Evolutionary conservation across 2,113 vertebrate genomes (phyloP), one percentile per base, ranked within the genome.

Genomic region (Pseudopipra pipra): DNA sequence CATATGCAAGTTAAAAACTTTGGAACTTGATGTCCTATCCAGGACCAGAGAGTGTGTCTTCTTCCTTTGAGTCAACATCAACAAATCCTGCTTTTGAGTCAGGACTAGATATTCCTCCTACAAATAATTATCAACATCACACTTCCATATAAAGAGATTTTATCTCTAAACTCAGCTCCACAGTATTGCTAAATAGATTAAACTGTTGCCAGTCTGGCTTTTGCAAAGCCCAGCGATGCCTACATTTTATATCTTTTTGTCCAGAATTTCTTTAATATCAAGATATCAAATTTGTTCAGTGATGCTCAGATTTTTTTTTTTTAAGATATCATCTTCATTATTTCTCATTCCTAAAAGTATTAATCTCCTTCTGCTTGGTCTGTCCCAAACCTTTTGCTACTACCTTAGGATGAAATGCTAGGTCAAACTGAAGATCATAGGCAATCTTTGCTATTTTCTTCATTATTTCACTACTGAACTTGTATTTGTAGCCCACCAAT

Each of bases 41-140:
- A 75, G 74, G 93, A 79, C 28, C 56, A 70, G 44, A 27, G 54
- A 11, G 7, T 56, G 46, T 79, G 58, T 62, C 65, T 94, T 87
- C 71, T 54, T 94, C 54, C 56, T 89, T 35, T 61, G 52, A 89
- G 62, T 79, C 58, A 87, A 51, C 31, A 79, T 49, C 49, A 96
- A 85, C 62, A 93, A 46, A 80, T 85, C 55, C 54, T 85, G 44
- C 46, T 88, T 93, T 88, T 73, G 58, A 90, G 14, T 39, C 46
- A 86, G 79, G 41, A 95, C 75, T 85, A 79, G 24, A 76, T 91
- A 58, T 83, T 93, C 67, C 41, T 87, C 66, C 88, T 46, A 70
- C 71, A 75, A 54, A 31, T n/a, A 79, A 85, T 85, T 70, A 90
- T 20, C 47, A 93, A 63, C 44, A 93, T 76, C 88, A 79, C 67